Percentiles rank a stretch among this genome's conserved stretches.
Conservation (phyloP, 2,113 vertebrate species). For the Hypanus sabinus region DNA sequence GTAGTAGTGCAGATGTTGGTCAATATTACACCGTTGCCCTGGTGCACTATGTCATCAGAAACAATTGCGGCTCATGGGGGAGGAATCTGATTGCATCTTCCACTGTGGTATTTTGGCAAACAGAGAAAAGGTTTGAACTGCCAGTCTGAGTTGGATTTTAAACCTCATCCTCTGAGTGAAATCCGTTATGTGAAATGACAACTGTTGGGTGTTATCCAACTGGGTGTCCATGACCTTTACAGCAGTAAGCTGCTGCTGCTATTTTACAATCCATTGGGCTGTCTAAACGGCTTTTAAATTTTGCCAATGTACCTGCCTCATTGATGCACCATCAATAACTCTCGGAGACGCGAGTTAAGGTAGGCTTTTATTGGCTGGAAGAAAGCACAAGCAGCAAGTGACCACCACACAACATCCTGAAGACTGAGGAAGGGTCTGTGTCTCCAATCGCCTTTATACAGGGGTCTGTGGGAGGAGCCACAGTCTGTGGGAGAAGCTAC, state of each 20-base stretch:
- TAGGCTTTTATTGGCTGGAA: too few relatives aligned
- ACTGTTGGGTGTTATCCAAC: not conserved
- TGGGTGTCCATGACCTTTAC: not conserved
- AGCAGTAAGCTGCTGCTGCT: not conserved
- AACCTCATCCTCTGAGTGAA: not conserved
- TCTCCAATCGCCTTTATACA: too few relatives aligned
- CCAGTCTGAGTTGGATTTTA: not conserved
- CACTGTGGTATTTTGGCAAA: conserved; percentile 17
- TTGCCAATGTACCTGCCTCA: too few relatives aligned
- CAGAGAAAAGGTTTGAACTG: too few relatives aligned
- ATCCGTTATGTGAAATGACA: not conserved
- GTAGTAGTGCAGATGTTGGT: not conserved
- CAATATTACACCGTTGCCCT: conserved; percentile 27
- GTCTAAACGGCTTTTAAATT: not conserved
- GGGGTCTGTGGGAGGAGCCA: too few relatives aligned
- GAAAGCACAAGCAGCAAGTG: too few relatives aligned
- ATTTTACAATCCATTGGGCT: not conserved
- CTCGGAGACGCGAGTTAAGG: too few relatives aligned
- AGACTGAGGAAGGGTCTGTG: too few relatives aligned
- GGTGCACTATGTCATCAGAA: not conserved
- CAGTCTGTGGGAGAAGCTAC: too few relatives aligned
- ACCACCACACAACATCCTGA: too few relatives aligned
- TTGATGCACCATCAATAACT: too few relatives aligned
- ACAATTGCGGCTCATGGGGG: not conserved
- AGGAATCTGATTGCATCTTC: not conserved